Evolutionary conservation across 2,888 invertebrate species (phyloP).

Genomic region (Mayetiola destructor): DNA sequence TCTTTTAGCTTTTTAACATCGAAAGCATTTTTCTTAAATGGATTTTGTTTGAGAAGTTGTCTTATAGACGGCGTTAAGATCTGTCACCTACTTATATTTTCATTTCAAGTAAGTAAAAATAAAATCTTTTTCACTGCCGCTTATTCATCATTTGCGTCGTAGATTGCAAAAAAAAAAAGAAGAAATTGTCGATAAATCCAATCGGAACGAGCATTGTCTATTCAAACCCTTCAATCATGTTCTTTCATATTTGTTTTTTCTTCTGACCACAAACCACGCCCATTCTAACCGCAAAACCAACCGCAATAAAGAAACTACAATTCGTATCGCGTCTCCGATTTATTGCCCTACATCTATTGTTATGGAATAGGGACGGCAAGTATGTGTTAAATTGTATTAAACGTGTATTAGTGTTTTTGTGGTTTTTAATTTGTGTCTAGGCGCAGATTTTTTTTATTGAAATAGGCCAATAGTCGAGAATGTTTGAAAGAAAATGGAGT

Average conservation of each 20-base stretch:
- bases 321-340: background rate
- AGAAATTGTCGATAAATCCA: background rate
- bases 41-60: background rate
- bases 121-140: background rate
- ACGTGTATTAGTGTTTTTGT: constrained; percentile 2
- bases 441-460: background rate
- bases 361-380: constrained; percentile 5
- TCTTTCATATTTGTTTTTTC: constrained; percentile 7
- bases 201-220: background rate
- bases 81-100: background rate
- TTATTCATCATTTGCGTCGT: background rate
- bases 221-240: background rate
- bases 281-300: constrained; percentile 47
- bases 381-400: background rate
- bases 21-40: constrained; percentile 2
- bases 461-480: background rate
- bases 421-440: constrained; percentile 5
- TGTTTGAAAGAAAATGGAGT: constrained; percentile 4
- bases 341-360: background rate
- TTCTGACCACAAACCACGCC: constrained; percentile 47
- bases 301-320: constrained; percentile 38
- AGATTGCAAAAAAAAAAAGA: background rate
- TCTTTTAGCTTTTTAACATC: background rate
- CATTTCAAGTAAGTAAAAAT: background rate
- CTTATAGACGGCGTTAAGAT: constrained; percentile 1